Conservation (phyloP, 2,888 invertebrate species). For the Scaptomyza reducta region DNA sequence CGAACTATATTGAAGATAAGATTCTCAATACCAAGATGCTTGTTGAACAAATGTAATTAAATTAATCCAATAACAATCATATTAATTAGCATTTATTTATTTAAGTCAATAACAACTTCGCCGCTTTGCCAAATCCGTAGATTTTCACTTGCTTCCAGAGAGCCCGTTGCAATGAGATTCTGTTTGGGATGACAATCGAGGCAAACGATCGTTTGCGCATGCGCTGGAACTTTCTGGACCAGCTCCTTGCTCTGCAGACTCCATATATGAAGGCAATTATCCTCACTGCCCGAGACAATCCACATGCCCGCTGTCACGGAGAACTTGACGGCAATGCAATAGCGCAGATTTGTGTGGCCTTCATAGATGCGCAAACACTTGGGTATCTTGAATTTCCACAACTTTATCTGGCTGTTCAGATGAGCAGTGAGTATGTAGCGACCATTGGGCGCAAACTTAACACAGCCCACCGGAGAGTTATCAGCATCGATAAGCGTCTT, state of each 20-base stretch:
- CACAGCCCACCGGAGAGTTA: constrained; percentile 99
- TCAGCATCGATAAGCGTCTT: constrained; percentile 99
- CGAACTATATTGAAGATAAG: constrained; percentile 37
- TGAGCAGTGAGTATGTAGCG: constrained; percentile 99
- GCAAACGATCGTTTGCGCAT: constrained; percentile 96
- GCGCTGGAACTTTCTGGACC: constrained; percentile 97
- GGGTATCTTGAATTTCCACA: constrained; percentile 99
- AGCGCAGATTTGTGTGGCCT: constrained; percentile 99
- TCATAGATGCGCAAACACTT: constrained; percentile 98
- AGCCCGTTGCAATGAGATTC: constrained; percentile 99
- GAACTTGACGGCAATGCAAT: constrained; percentile 99
- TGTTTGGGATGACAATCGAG: constrained; percentile 99
- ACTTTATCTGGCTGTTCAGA: constrained; percentile 97
- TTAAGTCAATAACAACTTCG: constrained; percentile 84
- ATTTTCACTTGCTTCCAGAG: constrained; percentile 98
- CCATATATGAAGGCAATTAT: constrained; percentile 99
- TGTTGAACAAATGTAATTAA: constrained; percentile 15
- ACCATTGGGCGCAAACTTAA: constrained; percentile 99
- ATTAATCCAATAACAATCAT: constrained; percentile 13
- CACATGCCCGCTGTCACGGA: constrained; percentile 99
- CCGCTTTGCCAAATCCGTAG: constrained; percentile 99
- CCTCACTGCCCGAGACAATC: constrained; percentile 99
- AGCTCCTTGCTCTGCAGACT: constrained; percentile 99
- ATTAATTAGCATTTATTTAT: constrained; percentile 6
- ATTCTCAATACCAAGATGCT: constrained; percentile 7